phyloP scores from a whole-genome alignment of 2,888 invertebrate species.

The Cheilosia soror region DNA sequence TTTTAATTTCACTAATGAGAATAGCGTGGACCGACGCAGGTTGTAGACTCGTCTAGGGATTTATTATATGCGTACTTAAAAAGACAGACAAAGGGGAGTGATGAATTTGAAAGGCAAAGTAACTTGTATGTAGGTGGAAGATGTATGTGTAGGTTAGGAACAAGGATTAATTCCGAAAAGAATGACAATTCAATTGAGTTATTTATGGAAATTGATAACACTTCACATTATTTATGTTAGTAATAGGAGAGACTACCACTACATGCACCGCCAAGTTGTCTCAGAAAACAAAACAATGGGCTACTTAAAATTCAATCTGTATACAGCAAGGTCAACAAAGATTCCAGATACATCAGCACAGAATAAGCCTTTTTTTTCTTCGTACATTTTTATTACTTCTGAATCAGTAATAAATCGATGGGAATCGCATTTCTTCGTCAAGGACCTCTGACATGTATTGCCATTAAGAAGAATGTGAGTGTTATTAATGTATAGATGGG shows the following conservation, averaged over 20 bases:
- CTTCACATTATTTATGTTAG: too few relatives aligned
- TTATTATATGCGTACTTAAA: background rate
- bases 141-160: background rate
- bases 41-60: slow-evolving; percentile 3
- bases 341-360: slow-evolving; percentile 7
- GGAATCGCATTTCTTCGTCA: slow-evolving; percentile 42
- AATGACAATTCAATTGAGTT: background rate
- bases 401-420: slow-evolving; percentile 57
- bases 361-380: background rate
- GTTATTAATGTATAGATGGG: slow-evolving; percentile 53
- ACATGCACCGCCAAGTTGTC: too few relatives aligned
- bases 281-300: too few relatives aligned
- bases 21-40: background rate
- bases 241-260: too few relatives aligned
- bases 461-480: slow-evolving; percentile 28
- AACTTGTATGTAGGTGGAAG: background rate
- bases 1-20: slow-evolving; percentile 27
- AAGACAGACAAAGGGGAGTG: background rate
- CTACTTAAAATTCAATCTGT: slow-evolving; percentile 6
- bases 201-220: background rate
- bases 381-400: slow-evolving; percentile 37
- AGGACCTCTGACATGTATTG: slow-evolving; percentile 44
- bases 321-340: background rate
- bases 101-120: background rate
- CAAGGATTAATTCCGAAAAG: background rate